phyloP scores from a whole-genome alignment of 2,888 invertebrate genomes.

The Crossocerus cetratus region DNA sequence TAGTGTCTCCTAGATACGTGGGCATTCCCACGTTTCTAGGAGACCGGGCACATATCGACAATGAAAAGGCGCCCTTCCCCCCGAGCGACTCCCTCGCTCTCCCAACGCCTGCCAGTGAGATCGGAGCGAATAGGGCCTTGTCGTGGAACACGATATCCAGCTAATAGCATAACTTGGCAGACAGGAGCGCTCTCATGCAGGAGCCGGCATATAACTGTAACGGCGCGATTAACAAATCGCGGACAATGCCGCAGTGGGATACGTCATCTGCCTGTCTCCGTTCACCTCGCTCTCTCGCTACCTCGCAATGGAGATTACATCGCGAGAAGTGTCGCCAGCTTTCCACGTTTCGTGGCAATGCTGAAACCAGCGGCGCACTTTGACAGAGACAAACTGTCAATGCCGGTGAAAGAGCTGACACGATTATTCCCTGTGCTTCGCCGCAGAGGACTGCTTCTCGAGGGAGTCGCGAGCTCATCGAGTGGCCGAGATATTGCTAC shows the following conservation, averaged over 20 bases:
- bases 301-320: not conserved
- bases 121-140: conserved; percentile 64
- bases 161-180: conserved; percentile 58
- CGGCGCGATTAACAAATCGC: conserved; percentile 44
- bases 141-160: conserved; percentile 62
- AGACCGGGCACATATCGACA: conserved; percentile 46
- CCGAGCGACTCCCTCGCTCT: conserved; percentile 17
- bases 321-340: conserved; percentile 10
- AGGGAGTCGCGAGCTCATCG: too few relatives aligned
- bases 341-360: conserved; percentile 6
- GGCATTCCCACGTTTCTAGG: conserved; percentile 52
- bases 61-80: conserved; percentile 48
- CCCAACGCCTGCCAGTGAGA: conserved; percentile 50
- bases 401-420: conserved; percentile 3
- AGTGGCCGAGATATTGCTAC: too few relatives aligned
- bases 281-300: too few relatives aligned
- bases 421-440: not conserved
- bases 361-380: not conserved
- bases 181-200: conserved; percentile 1
- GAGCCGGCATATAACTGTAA: conserved; percentile 37
- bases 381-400: conserved; percentile 5
- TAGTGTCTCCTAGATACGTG: conserved; percentile 66
- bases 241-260: not conserved
- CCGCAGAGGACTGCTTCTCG: not conserved
- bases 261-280: conserved; percentile 1